Percentiles rank a stretch among this genome's conserved stretches.
phyloP scores from a whole-genome alignment of 2,113 vertebrate genomes.

The Platycercus adscitus region DNA sequence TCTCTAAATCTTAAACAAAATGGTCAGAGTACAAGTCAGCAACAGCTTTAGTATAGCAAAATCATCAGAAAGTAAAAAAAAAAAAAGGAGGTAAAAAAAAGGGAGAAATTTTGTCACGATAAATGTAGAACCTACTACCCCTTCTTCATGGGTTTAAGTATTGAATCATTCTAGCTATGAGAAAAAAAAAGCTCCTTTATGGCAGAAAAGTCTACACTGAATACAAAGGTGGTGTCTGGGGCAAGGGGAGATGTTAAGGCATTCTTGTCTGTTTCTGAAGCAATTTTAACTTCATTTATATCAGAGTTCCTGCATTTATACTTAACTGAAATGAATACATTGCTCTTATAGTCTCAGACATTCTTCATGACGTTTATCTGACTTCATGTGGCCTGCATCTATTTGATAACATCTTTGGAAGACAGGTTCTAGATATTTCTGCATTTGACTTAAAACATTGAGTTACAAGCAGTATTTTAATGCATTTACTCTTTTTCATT shows the following conservation, averaged over 20 bases:
- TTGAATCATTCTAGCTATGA: neutral
- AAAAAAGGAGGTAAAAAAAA: neutral
- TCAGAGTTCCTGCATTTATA: neutral
- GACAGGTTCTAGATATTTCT: neutral
- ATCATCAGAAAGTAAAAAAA: constrained; percentile 9
- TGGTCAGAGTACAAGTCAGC: neutral
- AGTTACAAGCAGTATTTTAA: neutral
- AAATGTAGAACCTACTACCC: neutral
- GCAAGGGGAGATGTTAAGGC: neutral
- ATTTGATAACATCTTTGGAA: neutral
- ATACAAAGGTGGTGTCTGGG: neutral
- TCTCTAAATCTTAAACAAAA: constrained; percentile 43
- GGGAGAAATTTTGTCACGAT: neutral
- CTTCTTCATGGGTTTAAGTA: neutral
- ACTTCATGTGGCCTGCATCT: neutral
- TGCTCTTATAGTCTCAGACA: neutral
- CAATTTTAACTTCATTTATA: neutral
- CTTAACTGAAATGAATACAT: neutral
- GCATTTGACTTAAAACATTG: neutral
- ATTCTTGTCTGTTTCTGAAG: neutral
- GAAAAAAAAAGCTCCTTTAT: neutral
- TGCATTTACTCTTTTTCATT: neutral
- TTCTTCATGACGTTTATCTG: neutral
- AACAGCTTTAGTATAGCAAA: constrained; percentile 16
- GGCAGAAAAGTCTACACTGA: neutral